Base-by-base conservation (phyloP, 2,113 vertebrate genomes). In the Ophthalmolycus amberensis region DNA sequence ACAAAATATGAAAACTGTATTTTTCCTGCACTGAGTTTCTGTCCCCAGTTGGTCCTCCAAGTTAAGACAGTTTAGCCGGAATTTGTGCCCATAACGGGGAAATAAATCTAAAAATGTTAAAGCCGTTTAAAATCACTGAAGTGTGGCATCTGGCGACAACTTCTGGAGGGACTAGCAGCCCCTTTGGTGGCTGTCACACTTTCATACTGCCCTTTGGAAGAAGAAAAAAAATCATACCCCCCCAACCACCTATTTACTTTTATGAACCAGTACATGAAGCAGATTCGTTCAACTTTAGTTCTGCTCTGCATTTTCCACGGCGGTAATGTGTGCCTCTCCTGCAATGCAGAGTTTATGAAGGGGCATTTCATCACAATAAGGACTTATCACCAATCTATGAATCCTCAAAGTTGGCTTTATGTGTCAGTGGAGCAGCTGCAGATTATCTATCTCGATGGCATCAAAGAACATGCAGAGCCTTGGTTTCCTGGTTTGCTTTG, bases 61-160 rank as follows among this genome's bases (percentile, higher is more conserved):
- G 29, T 78, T 59, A 34, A 22, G 25, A 32, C 27, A 22, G 40
- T 32, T 60, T 9, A 14, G 25, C 11, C 38, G 64, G 8, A 22
- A 9, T 50, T 46, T 69, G 27, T 37, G 70, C 9, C 52, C 12
- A 37, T 22, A n/a, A 29, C 5, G 12, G 37, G 9, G 6, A 74
- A 64, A 56, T 40, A 46, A 76, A 72, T 15, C 16, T 25, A 59
- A 84, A 70, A 20, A 65, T 71, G 29, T 37, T 15, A 27, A 59
- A 68, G 54, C n/a, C 27, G 48, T 60, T 77, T 77, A 18, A 77
- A 63, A 48, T 72, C n/a, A 60, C 15, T 75, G 6, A 75, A 60
- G 42, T 34, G 62, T 52, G 29, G 27, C 18, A 66, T 48, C 44
- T 56, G 29, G 7, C 0, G 1, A 69, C 2, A 34, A 4, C 52